Conservation (phyloP, 2,888 invertebrate species). For the Rhaphigaster nebulosa region DNA sequence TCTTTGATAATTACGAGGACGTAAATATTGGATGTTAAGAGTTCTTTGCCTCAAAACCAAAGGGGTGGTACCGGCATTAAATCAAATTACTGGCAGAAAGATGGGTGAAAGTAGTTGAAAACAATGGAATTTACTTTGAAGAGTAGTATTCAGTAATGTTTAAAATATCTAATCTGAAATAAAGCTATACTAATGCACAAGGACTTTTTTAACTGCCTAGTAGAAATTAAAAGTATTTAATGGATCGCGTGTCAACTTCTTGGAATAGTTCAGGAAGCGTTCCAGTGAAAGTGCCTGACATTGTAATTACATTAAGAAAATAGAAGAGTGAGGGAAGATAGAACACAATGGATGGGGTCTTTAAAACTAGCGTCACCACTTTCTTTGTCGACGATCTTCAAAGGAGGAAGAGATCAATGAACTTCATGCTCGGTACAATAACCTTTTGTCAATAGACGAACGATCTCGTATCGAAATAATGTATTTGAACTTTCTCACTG, state of each 20-base stretch:
- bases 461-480: neutral
- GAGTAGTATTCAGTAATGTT: too few relatives aligned
- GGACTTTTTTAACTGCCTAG: too few relatives aligned
- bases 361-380: neutral
- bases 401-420: slow-evolving; percentile 11
- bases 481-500: neutral
- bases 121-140: too few relatives aligned
- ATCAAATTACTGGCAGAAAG: too few relatives aligned
- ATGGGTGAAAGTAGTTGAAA: too few relatives aligned
- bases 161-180: too few relatives aligned
- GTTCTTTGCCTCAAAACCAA: too few relatives aligned
- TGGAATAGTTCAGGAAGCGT: neutral
- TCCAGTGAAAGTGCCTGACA: slow-evolving; percentile 11
- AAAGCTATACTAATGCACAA: too few relatives aligned
- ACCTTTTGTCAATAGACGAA: neutral
- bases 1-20: too few relatives aligned
- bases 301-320: slow-evolving; percentile 20
- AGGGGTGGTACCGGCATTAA: too few relatives aligned
- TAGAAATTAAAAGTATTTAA: neutral
- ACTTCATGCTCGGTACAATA: neutral
- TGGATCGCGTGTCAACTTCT: neutral
- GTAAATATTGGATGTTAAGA: too few relatives aligned
- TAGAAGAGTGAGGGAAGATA: slow-evolving; percentile 4
- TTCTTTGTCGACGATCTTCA: slow-evolving; percentile 36
- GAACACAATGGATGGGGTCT: neutral